Percentiles rank a stretch among this genome's conserved stretches.
phyloP scores from a whole-genome alignment of 2,888 invertebrate species.

The Andrena bucephala region DNA sequence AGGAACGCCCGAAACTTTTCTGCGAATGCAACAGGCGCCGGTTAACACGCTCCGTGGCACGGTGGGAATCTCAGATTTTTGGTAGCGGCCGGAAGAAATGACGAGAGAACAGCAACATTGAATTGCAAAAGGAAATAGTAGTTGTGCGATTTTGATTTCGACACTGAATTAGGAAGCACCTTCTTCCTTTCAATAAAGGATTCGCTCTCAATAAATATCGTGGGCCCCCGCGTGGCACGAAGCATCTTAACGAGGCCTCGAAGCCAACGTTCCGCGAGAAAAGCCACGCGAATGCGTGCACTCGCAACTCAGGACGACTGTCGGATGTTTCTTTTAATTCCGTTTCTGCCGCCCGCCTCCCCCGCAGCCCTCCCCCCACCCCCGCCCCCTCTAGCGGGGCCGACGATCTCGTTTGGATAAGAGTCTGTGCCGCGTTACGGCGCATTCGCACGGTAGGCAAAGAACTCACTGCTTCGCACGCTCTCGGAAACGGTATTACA shows the following conservation, averaged over 20 bases:
- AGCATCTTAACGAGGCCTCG: too few species aligned
- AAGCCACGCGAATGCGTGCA: constrained; percentile 22
- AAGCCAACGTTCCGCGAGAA: constrained; percentile 25
- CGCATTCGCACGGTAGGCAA: constrained; percentile 73
- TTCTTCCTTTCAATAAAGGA: too few species aligned
- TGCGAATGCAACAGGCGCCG: not conserved
- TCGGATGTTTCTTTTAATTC: constrained; percentile 67
- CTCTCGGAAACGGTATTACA: constrained; percentile 71
- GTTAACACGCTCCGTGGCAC: too few species aligned
- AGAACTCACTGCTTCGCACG: constrained; percentile 72
- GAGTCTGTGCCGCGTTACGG: constrained; percentile 61
- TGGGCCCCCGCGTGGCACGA: too few species aligned
- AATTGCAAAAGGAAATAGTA: too few species aligned
- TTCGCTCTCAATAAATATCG: too few species aligned
- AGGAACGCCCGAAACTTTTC: constrained; percentile 5
- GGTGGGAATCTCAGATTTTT: too few species aligned
- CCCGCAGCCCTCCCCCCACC: too few species aligned
- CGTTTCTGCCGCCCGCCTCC: constrained; percentile 40
- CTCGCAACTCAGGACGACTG: constrained; percentile 53
- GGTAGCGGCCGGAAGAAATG: too few species aligned
- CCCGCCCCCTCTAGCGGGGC: constrained; percentile 15
- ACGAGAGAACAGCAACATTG: too few species aligned
- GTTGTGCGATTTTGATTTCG: too few species aligned
- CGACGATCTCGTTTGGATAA: constrained; percentile 70
- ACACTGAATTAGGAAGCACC: too few species aligned